Evolutionary conservation across 1,140 invertebrate genomes (phyloP).

Genomic region (Scaptomyza hsui): DNA sequence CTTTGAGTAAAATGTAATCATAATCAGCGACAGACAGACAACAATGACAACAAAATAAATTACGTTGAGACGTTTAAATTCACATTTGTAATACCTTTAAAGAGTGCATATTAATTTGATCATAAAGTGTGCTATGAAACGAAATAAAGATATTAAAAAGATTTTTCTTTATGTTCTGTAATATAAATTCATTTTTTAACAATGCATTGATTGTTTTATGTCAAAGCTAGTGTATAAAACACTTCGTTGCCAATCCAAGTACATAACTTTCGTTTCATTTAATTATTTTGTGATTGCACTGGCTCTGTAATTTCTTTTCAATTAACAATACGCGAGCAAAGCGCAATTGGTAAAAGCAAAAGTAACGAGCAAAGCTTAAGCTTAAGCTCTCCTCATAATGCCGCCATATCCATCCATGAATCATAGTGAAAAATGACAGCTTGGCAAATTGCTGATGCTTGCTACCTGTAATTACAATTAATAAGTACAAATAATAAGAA

Average conservation of each 20-base stretch:
- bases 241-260: background rate
- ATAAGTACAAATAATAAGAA: conserved; percentile 60
- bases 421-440: conserved; percentile 21
- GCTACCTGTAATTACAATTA: conserved; percentile 66
- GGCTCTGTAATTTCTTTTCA: conserved; percentile 73
- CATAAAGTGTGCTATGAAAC: background rate
- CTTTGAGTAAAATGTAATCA: conserved; percentile 62
- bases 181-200: too few species aligned
- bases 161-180: too few species aligned
- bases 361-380: conserved; percentile 40
- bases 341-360: conserved; percentile 74
- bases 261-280: conserved; percentile 34
- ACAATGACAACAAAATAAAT: conserved; percentile 33
- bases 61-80: conserved; percentile 48
- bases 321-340: conserved; percentile 68
- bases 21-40: conserved; percentile 44
- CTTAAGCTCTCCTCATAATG: conserved; percentile 21
- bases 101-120: background rate
- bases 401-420: conserved; percentile 9
- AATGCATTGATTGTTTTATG: too few species aligned
- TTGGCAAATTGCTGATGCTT: conserved; percentile 54
- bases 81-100: conserved; percentile 23
- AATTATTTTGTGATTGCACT: conserved; percentile 45
- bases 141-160: too few species aligned
- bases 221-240: conserved; percentile 5